A percentile compares a stretch with the other conserved stretches of the same genome.
phyloP scores from a whole-genome alignment of 2,888 invertebrate species.

The Leptinotarsa tumamoca region DNA sequence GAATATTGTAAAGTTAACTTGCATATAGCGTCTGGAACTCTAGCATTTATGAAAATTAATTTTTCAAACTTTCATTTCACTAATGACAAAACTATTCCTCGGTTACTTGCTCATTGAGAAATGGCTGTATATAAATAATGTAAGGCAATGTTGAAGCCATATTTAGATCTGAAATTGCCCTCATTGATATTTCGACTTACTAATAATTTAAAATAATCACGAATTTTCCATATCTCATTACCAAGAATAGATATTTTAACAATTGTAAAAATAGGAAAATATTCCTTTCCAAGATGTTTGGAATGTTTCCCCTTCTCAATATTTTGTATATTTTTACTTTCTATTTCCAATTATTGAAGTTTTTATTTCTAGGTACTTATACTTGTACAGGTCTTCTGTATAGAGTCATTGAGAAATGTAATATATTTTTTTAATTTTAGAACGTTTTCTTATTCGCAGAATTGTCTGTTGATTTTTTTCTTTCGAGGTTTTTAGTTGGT shows the following conservation, averaged over 20 bases:
- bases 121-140: too few species aligned
- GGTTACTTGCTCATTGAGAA: background rate
- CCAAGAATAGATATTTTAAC: too few species aligned
- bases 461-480: conserved; percentile 17
- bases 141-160: background rate
- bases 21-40: too few species aligned
- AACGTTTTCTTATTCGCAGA: conserved; percentile 45
- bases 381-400: conserved; percentile 32
- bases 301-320: conserved; percentile 25
- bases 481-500: conserved; percentile 19
- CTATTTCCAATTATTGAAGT: conserved; percentile 6
- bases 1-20: too few species aligned
- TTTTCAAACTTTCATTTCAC: too few species aligned
- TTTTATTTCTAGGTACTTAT: conserved; percentile 31
- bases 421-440: conserved; percentile 49
- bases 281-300: conserved; percentile 12
- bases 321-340: conserved; percentile 26
- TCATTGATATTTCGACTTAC: background rate
- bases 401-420: conserved; percentile 37
- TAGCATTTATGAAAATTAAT: too few species aligned
- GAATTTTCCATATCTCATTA: background rate
- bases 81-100: too few species aligned
- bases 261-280: background rate
- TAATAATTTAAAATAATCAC: background rate
- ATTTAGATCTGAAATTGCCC: background rate